These are phyloP conservation scores for Phortica magna DNA, from an alignment of 2,888 invertebrate species.

Conservation along the genomic window DNA sequence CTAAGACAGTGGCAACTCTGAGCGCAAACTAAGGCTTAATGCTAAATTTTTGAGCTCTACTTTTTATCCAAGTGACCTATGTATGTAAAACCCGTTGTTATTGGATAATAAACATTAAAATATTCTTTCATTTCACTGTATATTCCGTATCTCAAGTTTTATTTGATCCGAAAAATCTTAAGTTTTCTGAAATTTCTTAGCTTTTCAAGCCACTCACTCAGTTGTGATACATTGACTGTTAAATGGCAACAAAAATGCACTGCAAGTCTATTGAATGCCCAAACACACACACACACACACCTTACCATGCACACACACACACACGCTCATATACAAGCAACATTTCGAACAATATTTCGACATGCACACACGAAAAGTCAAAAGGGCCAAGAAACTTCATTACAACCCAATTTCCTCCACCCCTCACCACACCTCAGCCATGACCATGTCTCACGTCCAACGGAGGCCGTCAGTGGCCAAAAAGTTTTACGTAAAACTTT, in stretches of 20 bases:
- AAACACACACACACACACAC: slow-evolving; percentile 39
- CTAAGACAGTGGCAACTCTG: too few species aligned
- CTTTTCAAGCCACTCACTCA: background rate
- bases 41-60: too few species aligned
- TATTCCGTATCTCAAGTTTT: too few species aligned
- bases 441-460: background rate
- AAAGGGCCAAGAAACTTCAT: slow-evolving; percentile 17
- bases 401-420: background rate
- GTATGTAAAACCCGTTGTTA: too few species aligned
- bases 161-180: too few species aligned
- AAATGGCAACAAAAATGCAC: slow-evolving; percentile 9
- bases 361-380: slow-evolving; percentile 17
- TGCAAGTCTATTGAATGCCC: background rate
- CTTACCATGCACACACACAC: background rate
- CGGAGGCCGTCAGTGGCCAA: slow-evolving; percentile 6
- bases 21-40: too few species aligned
- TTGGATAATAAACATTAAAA: too few species aligned
- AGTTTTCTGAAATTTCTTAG: background rate
- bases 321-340: background rate
- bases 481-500: slow-evolving; percentile 48
- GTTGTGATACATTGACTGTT: slow-evolving; percentile 21
- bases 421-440: background rate
- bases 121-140: too few species aligned
- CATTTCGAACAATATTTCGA: too few species aligned
- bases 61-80: too few species aligned